phyloP scores from a whole-genome alignment of 2,888 invertebrate species.

The Cheilosia grossa region DNA sequence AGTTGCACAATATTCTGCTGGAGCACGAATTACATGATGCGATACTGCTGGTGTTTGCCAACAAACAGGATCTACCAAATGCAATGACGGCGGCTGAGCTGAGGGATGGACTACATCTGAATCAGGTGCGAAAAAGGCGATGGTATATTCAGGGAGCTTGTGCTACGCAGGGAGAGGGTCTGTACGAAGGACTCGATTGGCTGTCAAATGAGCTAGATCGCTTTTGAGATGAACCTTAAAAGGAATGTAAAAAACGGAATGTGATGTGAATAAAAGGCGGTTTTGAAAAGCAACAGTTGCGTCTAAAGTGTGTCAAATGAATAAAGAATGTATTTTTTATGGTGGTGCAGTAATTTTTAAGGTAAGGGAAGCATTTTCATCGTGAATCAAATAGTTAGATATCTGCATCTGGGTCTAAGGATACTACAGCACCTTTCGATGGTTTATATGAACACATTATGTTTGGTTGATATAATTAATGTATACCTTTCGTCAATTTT shows the following conservation, averaged over 20 bases:
- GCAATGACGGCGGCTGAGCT: slow-evolving; percentile 74
- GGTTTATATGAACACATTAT: too few species aligned
- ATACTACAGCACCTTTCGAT: too few species aligned
- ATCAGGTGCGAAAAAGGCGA: slow-evolving; percentile 48
- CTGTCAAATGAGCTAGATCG: slow-evolving; percentile 71
- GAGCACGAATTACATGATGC: slow-evolving; percentile 73
- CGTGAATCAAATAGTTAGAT: too few species aligned
- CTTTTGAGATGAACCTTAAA: slow-evolving; percentile 16
- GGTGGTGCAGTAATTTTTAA: too few species aligned
- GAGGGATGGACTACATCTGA: slow-evolving; percentile 65
- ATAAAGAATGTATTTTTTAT: too few species aligned
- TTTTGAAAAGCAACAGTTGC: too few species aligned
- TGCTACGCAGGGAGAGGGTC: slow-evolving; percentile 71
- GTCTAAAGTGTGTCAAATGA: too few species aligned
- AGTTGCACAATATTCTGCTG: slow-evolving; percentile 64
- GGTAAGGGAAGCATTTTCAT: too few species aligned
- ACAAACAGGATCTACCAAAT: slow-evolving; percentile 76
- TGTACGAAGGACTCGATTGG: slow-evolving; percentile 76
- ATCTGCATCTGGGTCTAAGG: too few species aligned
- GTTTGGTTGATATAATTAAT: too few species aligned
- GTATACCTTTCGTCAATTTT: too few species aligned
- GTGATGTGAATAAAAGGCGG: background rate
- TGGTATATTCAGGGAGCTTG: slow-evolving; percentile 75
- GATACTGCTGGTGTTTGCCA: slow-evolving; percentile 73
- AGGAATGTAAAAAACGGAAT: background rate